Conservation (phyloP, 2,113 vertebrate genomes). For the Campylorhamphus procurvoides region DNA sequence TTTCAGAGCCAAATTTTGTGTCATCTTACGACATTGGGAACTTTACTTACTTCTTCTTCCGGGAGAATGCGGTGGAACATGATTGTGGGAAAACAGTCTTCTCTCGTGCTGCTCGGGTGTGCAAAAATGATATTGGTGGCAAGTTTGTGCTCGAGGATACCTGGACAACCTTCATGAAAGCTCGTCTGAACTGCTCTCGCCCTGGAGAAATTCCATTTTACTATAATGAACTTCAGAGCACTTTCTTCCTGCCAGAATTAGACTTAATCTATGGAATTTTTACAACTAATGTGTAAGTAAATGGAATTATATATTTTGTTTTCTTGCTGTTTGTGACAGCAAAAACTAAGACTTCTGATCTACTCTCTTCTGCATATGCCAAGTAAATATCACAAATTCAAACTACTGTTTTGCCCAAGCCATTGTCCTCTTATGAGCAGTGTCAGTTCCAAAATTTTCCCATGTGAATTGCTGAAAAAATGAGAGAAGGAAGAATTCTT, state of each 20-base stretch:
- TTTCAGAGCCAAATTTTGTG: slow-evolving; percentile 95
- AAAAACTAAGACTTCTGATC: not conserved
- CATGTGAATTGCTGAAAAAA: not conserved
- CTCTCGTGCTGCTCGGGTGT: slow-evolving; percentile 91
- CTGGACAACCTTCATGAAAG: slow-evolving; percentile 99
- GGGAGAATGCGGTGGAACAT: slow-evolving; percentile 94
- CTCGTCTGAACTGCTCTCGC: slow-evolving; percentile 93
- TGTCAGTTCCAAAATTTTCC: not conserved
- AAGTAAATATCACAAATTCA: not conserved
- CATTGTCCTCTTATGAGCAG: not conserved
- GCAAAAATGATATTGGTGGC: slow-evolving; percentile 95
- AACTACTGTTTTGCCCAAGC: not conserved
- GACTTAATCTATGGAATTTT: slow-evolving; percentile 96
- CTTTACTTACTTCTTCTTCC: slow-evolving; percentile 98
- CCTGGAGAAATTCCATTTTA: slow-evolving; percentile 96
- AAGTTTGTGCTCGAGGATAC: slow-evolving; percentile 96
- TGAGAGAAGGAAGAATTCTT: not conserved
- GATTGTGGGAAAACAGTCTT: slow-evolving; percentile 94
- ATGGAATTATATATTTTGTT: not conserved
- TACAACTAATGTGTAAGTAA: slow-evolving; percentile 95
- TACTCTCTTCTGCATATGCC: not conserved
- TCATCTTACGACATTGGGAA: slow-evolving; percentile 95
- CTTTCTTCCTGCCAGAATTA: slow-evolving; percentile 93
- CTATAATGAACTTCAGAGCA: slow-evolving; percentile 94
- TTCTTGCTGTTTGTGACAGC: not conserved